Evolutionary conservation across 2,888 invertebrate species (phyloP).

Genomic region (Drosophila mimetica): DNA sequence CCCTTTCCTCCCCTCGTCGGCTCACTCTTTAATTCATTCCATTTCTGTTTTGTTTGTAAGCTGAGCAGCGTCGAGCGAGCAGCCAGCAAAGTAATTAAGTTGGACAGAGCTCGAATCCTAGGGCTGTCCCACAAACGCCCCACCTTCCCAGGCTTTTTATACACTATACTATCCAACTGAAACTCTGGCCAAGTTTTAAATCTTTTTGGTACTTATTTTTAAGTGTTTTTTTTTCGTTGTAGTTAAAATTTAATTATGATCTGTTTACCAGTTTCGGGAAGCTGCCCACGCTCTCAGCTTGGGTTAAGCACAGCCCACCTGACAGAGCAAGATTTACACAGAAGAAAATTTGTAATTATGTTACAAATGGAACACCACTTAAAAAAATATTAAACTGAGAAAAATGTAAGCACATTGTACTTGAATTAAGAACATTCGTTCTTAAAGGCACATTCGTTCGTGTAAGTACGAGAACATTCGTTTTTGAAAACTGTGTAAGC

Average conservation of each 20-base stretch:
- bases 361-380: no score
- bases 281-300: constrained; percentile 16
- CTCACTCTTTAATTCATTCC: constrained; percentile 44
- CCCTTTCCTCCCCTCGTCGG: background rate
- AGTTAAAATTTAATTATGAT: constrained; percentile 36
- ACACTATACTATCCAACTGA: constrained; percentile 20
- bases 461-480: no score
- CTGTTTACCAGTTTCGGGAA: constrained; percentile 20
- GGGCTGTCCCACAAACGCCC: constrained; percentile 14
- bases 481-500: no score
- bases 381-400: no score
- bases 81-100: constrained; percentile 65
- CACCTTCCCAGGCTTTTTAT: background rate
- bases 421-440: no score
- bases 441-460: no score
- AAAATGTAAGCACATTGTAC: no score
- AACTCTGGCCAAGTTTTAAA: constrained; percentile 12
- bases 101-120: constrained; percentile 27
- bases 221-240: background rate
- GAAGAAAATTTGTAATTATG: background rate
- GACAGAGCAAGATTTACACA: background rate
- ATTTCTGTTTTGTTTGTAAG: constrained; percentile 63
- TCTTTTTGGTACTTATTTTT: constrained; percentile 4
- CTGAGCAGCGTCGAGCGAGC: constrained; percentile 22
- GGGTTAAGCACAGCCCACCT: constrained; percentile 12